Percentiles rank a stretch among this genome's conserved stretches.
phyloP scores from a whole-genome alignment of 1,140 invertebrate genomes.

The Venustaconcha ellipsiformis region DNA sequence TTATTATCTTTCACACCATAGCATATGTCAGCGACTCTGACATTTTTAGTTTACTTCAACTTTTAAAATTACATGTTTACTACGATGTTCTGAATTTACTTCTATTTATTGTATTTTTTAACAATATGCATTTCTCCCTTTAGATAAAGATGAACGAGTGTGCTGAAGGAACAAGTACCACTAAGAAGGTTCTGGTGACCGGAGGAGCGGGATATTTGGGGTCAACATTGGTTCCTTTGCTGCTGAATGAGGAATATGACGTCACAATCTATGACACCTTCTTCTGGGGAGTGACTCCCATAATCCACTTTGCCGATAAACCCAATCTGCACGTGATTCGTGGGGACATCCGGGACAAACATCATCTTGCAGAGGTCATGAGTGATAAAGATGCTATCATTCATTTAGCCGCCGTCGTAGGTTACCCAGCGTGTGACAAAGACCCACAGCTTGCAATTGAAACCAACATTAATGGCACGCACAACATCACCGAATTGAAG shows the following conservation, averaged over 20 bases:
- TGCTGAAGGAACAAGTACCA: background rate
- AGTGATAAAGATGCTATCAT: slow-evolving; percentile 44
- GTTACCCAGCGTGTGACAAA: slow-evolving; percentile 60
- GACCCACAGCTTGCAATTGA: slow-evolving; percentile 42
- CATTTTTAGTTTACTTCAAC: no score
- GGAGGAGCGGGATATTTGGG: slow-evolving; percentile 60
- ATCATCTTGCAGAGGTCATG: slow-evolving; percentile 38
- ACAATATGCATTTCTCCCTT: no score
- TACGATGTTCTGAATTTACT: no score
- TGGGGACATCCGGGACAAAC: slow-evolving; percentile 48
- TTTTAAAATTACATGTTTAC: no score
- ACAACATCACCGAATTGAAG: slow-evolving; percentile 44
- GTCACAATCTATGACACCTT: slow-evolving; percentile 56
- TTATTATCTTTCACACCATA: no score
- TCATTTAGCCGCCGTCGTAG: slow-evolving; percentile 58
- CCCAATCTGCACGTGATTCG: slow-evolving; percentile 44
- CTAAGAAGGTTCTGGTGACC: slow-evolving; percentile 45
- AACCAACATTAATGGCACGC: slow-evolving; percentile 52
- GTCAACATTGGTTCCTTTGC: slow-evolving; percentile 49
- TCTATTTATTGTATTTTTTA: no score
- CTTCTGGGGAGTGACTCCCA: slow-evolving; percentile 49
- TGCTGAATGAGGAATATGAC: slow-evolving; percentile 50
- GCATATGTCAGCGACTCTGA: no score
- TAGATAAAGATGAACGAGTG: no score
- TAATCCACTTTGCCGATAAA: slow-evolving; percentile 41